Conservation (phyloP, 92 coral and sea anemone genomes). For the Pocillopora meandrina region DNA sequence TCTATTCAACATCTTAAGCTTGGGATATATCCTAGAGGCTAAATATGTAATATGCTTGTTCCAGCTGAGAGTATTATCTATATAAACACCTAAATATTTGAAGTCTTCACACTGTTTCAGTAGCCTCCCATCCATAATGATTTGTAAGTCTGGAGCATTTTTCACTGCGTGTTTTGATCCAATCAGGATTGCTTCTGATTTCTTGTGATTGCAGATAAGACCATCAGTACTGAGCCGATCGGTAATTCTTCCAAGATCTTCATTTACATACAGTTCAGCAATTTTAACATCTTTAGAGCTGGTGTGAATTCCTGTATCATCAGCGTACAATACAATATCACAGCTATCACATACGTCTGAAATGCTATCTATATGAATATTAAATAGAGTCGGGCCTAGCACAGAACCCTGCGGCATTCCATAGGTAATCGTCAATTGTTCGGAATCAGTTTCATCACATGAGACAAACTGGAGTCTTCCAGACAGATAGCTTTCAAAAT, state of each 20-base stretch:
- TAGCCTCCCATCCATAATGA: neutral
- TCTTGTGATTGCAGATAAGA: constrained; percentile 42
- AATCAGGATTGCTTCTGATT: constrained; percentile 44
- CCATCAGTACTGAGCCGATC: constrained; percentile 26
- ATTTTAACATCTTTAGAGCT: constrained; percentile 31
- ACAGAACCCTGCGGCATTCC: constrained; percentile 61
- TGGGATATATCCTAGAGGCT: constrained; percentile 1
- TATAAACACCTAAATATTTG: constrained; percentile 26
- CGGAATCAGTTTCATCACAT: constrained; percentile 35
- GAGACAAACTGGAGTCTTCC: constrained; percentile 38
- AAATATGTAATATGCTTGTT: constrained; percentile 14
- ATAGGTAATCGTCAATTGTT: constrained; percentile 36
- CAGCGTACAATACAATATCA: constrained; percentile 48
- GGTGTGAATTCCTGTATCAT: constrained; percentile 51
- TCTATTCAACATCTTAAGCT: constrained; percentile 27
- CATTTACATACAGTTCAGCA: constrained; percentile 27
- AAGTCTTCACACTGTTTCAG: constrained; percentile 12
- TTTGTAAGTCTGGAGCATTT: constrained; percentile 10
- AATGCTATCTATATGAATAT: constrained; percentile 55
- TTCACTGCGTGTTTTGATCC: neutral
- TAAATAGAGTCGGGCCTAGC: constrained; percentile 59
- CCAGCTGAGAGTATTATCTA: constrained; percentile 19
- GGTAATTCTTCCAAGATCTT: constrained; percentile 3
- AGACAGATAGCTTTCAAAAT: constrained; percentile 36
- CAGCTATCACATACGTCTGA: constrained; percentile 29